Base-by-base conservation (phyloP, 1,140 invertebrate species). In the Drosophila punjabiensis region DNA sequence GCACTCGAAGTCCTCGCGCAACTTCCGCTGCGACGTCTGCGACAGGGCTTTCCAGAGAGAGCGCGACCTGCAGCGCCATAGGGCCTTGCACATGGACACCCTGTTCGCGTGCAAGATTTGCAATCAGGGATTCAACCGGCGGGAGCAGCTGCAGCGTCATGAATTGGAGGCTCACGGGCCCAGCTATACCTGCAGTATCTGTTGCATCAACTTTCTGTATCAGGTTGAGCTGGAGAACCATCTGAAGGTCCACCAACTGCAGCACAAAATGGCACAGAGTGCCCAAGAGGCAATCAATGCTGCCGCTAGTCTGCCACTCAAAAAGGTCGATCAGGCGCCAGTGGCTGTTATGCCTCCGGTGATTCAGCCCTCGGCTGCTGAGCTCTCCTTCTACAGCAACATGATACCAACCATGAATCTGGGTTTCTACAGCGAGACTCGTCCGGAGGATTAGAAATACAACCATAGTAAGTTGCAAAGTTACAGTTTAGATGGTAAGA, bases 101-200 rank as follows among this genome's bases (percentile, higher is more conserved):
- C 94, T 95, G 7, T 96, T 95, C 75, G 94, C 94, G 37, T 96
- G 96, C 84, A 94, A 92, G 56, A 94, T 94, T 58, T 96, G 95
- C 92, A 94, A 94, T 62, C 95, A 95, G 78, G 94, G 94, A 63
- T 96, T 96, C 79, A 95, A 94, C 32, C 94, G 94, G 18, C 95
- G 95, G 74, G 95, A 96, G 78, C 96, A 96, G 88, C 87, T 96
- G 65, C 94, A 95, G 20, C 94, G 95, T 20, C 95, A 96, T 92
- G 94, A 95, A 83, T 82, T 95, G 62, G 95, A 94, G 74, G 95
- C 95, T 75, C 90, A 90, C 58, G 82, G 78, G 0, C 95, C 95
- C 61, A 94, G 94, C 69, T 94, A 94, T 87, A 93, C 94, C 45
- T 95, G 95, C 76, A 93, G 94, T 48, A 94, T 94, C 66, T 95